A percentile compares a stretch with the other conserved stretches of the same genome.
phyloP scores from a whole-genome alignment of 2,797 vertebrate genomes.

The Onychomys torridus region DNA sequence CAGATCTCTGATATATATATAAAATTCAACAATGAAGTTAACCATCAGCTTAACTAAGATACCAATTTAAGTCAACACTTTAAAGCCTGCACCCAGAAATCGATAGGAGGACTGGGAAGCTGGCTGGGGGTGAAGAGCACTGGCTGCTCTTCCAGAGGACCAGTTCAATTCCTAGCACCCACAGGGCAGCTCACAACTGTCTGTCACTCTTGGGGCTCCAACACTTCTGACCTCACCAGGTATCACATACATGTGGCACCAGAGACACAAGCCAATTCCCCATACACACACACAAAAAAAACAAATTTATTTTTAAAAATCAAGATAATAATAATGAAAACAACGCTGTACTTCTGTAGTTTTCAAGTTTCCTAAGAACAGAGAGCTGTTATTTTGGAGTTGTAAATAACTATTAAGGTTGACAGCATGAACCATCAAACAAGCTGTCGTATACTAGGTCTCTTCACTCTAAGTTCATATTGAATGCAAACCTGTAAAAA shows the following conservation, averaged over 20 bases:
- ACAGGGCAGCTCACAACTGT: not conserved
- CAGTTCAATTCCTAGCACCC: not conserved
- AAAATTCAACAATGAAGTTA: not conserved
- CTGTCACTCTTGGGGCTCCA: not conserved
- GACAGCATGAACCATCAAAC: not conserved
- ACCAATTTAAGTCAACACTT: not conserved
- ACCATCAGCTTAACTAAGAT: not conserved
- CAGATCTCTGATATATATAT: not conserved
- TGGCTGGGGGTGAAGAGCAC: not conserved
- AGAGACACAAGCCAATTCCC: not conserved
- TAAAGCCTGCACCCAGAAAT: not conserved
- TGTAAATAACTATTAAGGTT: not conserved
- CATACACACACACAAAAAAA: no score
- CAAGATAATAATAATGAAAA: not conserved
- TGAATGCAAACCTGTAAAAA: conserved; percentile 30
- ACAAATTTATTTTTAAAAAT: not conserved
- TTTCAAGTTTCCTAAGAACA: not conserved
- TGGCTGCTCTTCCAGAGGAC: not conserved
- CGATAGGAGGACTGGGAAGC: not conserved
- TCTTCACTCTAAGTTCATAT: not conserved
- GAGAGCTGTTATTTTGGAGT: not conserved
- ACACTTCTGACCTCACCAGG: not conserved
- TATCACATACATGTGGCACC: not conserved
- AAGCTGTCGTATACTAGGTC: not conserved
- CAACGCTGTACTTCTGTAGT: not conserved